Conservation (phyloP, 1,140 invertebrate genomes). For the Heliconius congener region DNA sequence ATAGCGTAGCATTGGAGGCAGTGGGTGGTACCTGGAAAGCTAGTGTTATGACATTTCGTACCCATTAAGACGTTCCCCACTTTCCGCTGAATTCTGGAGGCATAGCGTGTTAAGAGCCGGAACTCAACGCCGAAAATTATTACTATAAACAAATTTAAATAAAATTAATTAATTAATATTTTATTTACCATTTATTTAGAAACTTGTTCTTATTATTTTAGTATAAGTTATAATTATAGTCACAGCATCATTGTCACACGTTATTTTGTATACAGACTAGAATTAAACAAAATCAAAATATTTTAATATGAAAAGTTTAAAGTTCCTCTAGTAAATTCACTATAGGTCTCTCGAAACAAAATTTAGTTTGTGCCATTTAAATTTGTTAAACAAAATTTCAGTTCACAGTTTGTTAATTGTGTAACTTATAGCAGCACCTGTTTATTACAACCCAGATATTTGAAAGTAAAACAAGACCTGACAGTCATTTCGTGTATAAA, state of each 20-base stretch:
- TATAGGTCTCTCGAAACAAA: constrained; percentile 1
- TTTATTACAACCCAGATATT: constrained; percentile 1
- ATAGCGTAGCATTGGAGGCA: too few relatives aligned
- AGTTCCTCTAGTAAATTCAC: background rate
- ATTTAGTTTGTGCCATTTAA: constrained; percentile 11
- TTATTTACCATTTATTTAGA: too few relatives aligned
- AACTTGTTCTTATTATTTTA: too few relatives aligned
- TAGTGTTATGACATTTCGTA: too few relatives aligned
- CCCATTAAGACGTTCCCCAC: too few relatives aligned
- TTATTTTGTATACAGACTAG: background rate
- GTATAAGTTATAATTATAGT: background rate
- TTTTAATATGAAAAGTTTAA: background rate
- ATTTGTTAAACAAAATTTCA: constrained; percentile 1
- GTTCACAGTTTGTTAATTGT: constrained; percentile 6
- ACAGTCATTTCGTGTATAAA: background rate
- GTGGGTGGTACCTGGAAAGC: too few relatives aligned
- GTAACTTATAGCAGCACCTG: constrained; percentile 5
- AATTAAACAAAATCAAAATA: constrained; percentile 1
- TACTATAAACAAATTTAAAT: too few relatives aligned
- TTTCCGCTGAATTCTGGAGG: too few relatives aligned
- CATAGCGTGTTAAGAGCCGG: too few relatives aligned
- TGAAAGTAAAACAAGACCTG: background rate
- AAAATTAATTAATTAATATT: too few relatives aligned
- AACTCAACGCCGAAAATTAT: too few relatives aligned
- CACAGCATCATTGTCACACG: background rate